Conservation (phyloP, 2,888 invertebrate genomes). For the Leistus spinibarbis region DNA sequence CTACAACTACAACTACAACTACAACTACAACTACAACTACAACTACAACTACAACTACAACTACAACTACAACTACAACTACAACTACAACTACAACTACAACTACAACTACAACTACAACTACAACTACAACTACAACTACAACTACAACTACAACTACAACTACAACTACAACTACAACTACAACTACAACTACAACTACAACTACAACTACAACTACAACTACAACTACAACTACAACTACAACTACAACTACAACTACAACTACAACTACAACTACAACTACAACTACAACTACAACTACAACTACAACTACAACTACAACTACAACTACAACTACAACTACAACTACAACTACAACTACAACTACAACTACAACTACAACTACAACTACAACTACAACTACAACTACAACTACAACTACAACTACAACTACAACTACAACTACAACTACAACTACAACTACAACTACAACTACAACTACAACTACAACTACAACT, state of each 20-base stretch:
- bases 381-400: no score
- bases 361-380: no score
- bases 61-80: no score
- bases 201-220: background rate
- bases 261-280: background rate
- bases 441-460: no score
- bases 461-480: no score
- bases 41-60: no score
- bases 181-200: background rate
- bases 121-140: background rate
- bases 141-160: background rate
- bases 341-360: no score
- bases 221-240: background rate
- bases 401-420: no score
- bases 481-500: no score
- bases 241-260: background rate
- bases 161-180: background rate
- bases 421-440: no score
- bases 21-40: no score
- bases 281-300: background rate
- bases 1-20: no score
- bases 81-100: background rate
- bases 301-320: background rate
- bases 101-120: background rate
- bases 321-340: background rate